phyloP scores from a whole-genome alignment of 1,140 invertebrate species.

The Zaprionus taronus region DNA sequence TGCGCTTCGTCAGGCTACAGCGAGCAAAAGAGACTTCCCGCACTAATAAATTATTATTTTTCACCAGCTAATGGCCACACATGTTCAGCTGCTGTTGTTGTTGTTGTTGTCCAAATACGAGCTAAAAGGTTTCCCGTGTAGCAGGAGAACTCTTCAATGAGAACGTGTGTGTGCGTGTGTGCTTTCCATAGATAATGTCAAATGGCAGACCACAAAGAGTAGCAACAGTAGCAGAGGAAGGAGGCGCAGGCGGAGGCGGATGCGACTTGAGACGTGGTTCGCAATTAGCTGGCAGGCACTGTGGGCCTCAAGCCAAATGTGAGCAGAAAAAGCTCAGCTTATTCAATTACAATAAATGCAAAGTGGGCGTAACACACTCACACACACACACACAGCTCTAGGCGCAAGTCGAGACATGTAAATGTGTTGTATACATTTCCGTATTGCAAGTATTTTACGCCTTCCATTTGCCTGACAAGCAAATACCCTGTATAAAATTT shows the following conservation, averaged over 20 bases:
- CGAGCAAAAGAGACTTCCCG: neutral
- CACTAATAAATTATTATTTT: conserved; percentile 14
- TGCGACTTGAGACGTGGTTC: conserved; percentile 18
- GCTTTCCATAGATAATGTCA: conserved; percentile 57
- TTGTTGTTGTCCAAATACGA: conserved; percentile 15
- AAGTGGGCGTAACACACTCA: conserved; percentile 23
- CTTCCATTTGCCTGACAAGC: neutral
- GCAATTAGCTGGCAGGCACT: conserved; percentile 72
- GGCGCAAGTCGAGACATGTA: neutral
- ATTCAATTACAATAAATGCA: conserved; percentile 75
- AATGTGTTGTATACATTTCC: neutral
- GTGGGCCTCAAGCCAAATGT: conserved; percentile 26
- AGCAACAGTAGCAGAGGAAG: neutral
- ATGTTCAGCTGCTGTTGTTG: conserved; percentile 1
- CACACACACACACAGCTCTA: neutral
- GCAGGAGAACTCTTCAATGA: conserved; percentile 16
- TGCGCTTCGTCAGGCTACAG: neutral
- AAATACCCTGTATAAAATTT: conserved; percentile 2
- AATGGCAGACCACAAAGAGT: conserved; percentile 28
- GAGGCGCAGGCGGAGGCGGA: neutral
- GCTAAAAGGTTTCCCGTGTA: conserved; percentile 74
- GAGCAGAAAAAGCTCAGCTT: conserved; percentile 49
- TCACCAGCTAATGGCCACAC: neutral
- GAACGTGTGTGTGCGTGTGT: conserved; percentile 2
- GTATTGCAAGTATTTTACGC: neutral